Evolutionary conservation across 1,140 invertebrate genomes (phyloP).

Genomic region (Lasaia peninsularis): DNA sequence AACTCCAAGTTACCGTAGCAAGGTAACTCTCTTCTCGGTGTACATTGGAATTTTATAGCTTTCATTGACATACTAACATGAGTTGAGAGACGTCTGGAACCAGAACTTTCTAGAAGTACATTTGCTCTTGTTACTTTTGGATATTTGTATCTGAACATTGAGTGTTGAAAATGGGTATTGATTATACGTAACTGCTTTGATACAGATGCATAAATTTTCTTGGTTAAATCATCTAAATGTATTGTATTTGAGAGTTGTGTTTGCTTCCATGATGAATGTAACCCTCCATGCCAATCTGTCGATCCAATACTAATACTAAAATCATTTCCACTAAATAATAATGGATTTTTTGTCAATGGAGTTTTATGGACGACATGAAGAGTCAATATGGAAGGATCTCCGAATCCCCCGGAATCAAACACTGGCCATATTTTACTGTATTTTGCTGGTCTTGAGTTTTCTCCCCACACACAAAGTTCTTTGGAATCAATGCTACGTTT

Average conservation of each 20-base stretch:
- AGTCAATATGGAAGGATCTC: conserved; percentile 46
- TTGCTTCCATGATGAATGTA: conserved; percentile 57
- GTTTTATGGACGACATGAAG: conserved; percentile 46
- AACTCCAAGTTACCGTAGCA: conserved; percentile 74
- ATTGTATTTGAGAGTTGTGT: conserved; percentile 46
- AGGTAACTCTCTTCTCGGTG: conserved; percentile 61
- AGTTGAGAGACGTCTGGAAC: conserved; percentile 42
- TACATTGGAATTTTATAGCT: conserved; percentile 63
- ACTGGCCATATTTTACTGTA: conserved; percentile 71
- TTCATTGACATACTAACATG: conserved; percentile 52
- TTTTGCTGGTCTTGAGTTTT: conserved; percentile 52
- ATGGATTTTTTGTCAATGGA: conserved; percentile 36
- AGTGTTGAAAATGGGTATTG: conserved; percentile 60
- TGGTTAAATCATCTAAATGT: conserved; percentile 50
- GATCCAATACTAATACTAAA: conserved; percentile 30
- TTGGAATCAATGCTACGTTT: conserved; percentile 52
- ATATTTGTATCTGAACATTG: conserved; percentile 68
- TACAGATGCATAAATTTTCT: conserved; percentile 63
- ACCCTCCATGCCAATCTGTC: conserved; percentile 46
- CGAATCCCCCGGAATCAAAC: conserved; percentile 73
- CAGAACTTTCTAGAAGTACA: conserved; percentile 54
- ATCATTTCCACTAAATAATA: conserved; percentile 40
- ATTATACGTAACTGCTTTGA: conserved; percentile 65
- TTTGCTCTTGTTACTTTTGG: conserved; percentile 67
- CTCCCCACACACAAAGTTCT: conserved; percentile 52